These are phyloP conservation scores for Charaxes varanes DNA, from an alignment of 1,140 invertebrate genomes.

Conservation along the genomic window DNA sequence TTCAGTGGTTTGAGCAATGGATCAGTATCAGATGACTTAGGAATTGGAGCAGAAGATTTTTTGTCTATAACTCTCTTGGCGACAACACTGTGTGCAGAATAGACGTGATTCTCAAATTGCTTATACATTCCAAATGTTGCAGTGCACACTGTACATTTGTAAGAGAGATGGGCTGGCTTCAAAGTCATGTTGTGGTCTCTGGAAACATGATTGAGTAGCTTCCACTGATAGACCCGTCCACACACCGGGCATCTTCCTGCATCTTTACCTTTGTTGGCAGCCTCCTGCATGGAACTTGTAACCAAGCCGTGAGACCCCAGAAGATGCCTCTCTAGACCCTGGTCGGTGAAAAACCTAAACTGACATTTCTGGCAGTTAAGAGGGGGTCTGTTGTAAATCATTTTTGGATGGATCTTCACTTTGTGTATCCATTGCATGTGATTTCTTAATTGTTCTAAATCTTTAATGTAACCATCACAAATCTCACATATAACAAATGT, in stretches of 20 bases:
- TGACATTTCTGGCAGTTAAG: conserved; percentile 93
- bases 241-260: conserved; percentile 95
- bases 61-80: conserved; percentile 89
- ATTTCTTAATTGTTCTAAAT: conserved; percentile 92
- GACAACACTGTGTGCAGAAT: conserved; percentile 93
- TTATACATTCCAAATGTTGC: conserved; percentile 97
- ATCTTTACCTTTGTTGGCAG: conserved; percentile 95
- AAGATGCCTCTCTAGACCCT: conserved; percentile 94
- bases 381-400: conserved; percentile 95
- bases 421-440: conserved; percentile 98
- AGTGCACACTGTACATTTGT: conserved; percentile 96
- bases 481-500: conserved; percentile 96
- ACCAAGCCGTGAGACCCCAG: conserved; percentile 95
- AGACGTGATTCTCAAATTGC: conserved; percentile 96
- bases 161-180: conserved; percentile 94
- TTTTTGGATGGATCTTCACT: conserved; percentile 97
- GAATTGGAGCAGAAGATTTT: conserved; percentile 62
- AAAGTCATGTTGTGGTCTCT: conserved; percentile 94
- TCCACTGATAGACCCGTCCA: conserved; percentile 95
- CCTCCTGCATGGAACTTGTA: conserved; percentile 96
- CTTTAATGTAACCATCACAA: conserved; percentile 96
- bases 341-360: conserved; percentile 79
- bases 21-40: conserved; percentile 76
- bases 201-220: conserved; percentile 92
- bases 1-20: conserved; percentile 88